Percentiles rank a stretch among this genome's conserved stretches.
phyloP scores from a whole-genome alignment of 2,888 invertebrate genomes.

The Sinohyriopsis cumingii region DNA sequence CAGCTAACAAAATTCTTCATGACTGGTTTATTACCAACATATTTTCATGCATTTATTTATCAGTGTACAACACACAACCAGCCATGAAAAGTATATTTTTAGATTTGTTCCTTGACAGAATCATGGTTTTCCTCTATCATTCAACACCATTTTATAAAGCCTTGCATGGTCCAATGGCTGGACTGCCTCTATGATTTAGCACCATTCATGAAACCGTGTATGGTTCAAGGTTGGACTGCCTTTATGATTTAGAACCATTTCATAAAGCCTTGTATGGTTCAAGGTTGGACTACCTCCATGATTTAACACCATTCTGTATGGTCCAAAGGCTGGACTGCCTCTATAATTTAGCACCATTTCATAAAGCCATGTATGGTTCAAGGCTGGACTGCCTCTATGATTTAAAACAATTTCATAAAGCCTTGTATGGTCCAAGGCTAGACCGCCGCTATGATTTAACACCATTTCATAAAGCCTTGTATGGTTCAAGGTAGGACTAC shows the following conservation, averaged over 20 bases:
- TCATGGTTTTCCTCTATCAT: no score
- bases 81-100: background rate
- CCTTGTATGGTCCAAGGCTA: background rate
- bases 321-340: background rate
- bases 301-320: background rate
- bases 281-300: background rate
- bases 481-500: background rate
- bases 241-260: no score
- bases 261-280: no score
- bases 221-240: background rate
- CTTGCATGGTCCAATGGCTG: background rate
- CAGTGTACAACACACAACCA: no score
- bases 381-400: no score
- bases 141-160: background rate
- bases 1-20: no score
- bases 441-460: no score
- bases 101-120: background rate
- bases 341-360: no score
- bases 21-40: no score
- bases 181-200: background rate
- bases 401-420: background rate
- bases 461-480: background rate
- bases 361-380: no score
- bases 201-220: background rate
- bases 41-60: no score